phyloP scores from a whole-genome alignment of 2,113 vertebrate species.

The Pedetes capensis region DNA sequence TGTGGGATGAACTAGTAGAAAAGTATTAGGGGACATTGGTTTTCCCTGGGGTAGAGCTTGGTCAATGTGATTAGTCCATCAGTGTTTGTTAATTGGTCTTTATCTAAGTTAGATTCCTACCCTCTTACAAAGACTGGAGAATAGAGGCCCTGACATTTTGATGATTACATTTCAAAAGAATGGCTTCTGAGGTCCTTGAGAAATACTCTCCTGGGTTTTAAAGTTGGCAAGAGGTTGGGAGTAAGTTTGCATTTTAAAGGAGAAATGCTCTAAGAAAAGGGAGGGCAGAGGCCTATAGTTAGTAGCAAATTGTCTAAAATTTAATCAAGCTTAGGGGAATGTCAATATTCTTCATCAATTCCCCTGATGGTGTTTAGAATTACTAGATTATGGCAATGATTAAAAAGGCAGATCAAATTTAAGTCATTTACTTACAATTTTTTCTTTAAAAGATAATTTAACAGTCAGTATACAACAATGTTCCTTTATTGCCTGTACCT shows the following conservation, averaged over 20 bases:
- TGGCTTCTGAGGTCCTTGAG: neutral
- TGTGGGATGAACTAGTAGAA: neutral
- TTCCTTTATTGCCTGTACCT: no score
- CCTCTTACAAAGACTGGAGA: neutral
- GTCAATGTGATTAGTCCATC: neutral
- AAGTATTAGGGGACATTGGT: neutral
- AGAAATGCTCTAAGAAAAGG: neutral
- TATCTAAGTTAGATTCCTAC: neutral
- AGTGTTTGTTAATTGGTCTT: neutral
- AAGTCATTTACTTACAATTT: no score
- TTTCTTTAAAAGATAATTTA: neutral
- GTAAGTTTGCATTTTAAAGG: neutral
- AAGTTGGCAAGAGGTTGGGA: neutral
- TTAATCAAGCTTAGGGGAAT: neutral
- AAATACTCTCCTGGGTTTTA: neutral
- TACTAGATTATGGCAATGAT: neutral
- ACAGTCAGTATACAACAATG: neutral
- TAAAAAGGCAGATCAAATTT: neutral
- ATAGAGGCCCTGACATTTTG: neutral
- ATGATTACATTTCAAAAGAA: neutral
- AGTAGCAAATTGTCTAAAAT: neutral
- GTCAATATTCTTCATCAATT: neutral
- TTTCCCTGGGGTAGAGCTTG: neutral
- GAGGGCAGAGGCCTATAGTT: neutral
- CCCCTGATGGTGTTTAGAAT: neutral